These are phyloP conservation scores for Exaiptasia diaphana DNA, from an alignment of 64 coral and sea anemone genomes.

Conservation along the genomic window DNA sequence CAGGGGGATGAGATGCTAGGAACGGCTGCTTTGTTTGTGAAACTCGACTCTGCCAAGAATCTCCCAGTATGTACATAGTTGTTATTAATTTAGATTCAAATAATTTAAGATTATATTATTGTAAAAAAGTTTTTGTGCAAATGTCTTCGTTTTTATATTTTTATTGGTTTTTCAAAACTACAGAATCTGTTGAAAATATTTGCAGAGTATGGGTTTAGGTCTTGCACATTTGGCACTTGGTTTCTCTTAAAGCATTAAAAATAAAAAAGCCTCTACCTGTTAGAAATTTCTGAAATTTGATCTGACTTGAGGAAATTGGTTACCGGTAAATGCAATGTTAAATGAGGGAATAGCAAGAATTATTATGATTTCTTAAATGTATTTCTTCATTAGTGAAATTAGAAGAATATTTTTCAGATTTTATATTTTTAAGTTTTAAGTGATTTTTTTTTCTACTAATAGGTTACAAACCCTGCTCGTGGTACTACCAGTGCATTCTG, in stretches of 20 bases:
- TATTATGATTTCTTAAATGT: too few species aligned
- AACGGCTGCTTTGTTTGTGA: conserved; percentile 89
- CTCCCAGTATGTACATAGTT: conserved; percentile 61
- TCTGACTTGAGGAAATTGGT: too few species aligned
- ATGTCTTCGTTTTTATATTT: not conserved
- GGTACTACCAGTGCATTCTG: conserved; percentile 89
- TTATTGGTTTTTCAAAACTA: not conserved
- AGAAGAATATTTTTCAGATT: too few species aligned
- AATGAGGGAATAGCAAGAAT: too few species aligned
- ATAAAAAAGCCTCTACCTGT: too few species aligned
- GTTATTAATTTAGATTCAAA: not conserved
- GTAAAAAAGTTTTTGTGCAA: not conserved
- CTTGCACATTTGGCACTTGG: too few species aligned
- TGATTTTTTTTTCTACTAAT: not conserved
- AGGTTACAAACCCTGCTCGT: conserved; percentile 88
- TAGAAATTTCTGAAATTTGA: too few species aligned
- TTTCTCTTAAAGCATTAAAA: too few species aligned
- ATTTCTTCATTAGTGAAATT: too few species aligned
- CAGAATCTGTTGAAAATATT: not conserved
- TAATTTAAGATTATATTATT: not conserved
- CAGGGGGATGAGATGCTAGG: conserved; percentile 73
- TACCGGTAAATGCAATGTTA: too few species aligned
- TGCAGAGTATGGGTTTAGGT: too few species aligned
- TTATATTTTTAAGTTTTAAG: not conserved
- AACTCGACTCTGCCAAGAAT: conserved; percentile 97